Conservation (phyloP, 2,888 invertebrate genomes). For the Lottia gigantea region DNA sequence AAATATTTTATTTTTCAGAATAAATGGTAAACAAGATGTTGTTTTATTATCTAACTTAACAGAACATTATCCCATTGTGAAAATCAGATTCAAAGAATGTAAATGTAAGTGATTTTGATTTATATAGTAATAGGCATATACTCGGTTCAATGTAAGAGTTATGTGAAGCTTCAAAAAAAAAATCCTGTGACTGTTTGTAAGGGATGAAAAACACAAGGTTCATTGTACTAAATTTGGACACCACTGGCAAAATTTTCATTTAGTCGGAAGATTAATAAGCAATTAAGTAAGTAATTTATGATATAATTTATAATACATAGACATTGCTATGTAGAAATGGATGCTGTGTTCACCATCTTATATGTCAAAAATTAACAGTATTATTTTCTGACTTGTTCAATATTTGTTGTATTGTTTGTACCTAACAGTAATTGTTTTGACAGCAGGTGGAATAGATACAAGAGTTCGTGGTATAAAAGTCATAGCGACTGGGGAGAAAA, state of each 20-base stretch:
- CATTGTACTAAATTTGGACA: too few species aligned
- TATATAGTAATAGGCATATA: neutral
- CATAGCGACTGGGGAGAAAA: conserved; percentile 58
- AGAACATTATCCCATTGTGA: conserved; percentile 62
- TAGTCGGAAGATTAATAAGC: too few species aligned
- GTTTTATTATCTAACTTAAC: conserved; percentile 58
- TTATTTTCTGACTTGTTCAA: neutral
- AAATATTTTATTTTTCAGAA: conserved; percentile 34
- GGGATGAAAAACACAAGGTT: too few species aligned
- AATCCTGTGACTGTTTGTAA: too few species aligned
- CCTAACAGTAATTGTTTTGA: conserved; percentile 7
- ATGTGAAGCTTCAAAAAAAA: too few species aligned
- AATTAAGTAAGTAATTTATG: too few species aligned
- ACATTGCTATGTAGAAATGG: neutral
- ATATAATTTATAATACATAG: too few species aligned
- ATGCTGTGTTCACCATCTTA: neutral
- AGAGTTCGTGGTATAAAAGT: conserved; percentile 64
- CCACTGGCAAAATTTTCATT: too few species aligned
- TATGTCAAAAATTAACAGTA: neutral
- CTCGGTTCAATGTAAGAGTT: too few species aligned
- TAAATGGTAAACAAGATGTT: conserved; percentile 47
- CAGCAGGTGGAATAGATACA: conserved; percentile 67
- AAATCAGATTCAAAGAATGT: conserved; percentile 64
- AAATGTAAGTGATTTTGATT: conserved; percentile 47
- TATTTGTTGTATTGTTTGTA: neutral